Evolutionary conservation across 2,888 invertebrate species (phyloP).

Genomic region (Heliconius ismenius): DNA sequence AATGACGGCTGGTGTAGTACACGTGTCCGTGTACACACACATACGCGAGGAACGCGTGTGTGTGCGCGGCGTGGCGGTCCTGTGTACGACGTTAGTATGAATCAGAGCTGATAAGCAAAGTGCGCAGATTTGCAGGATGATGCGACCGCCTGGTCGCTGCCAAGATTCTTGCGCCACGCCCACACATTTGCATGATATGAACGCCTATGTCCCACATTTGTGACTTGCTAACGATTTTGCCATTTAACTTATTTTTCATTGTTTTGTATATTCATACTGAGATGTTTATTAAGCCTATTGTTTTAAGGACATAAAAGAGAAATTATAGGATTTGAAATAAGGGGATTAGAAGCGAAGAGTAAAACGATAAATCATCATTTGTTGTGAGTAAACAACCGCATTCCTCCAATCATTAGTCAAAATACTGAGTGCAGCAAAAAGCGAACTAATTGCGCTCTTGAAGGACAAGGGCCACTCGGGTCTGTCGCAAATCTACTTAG

Average conservation of each 20-base stretch:
- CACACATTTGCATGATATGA: constrained; percentile 73
- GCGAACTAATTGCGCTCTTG: constrained; percentile 77
- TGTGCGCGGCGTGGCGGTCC: constrained; percentile 50
- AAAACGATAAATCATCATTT: constrained; percentile 71
- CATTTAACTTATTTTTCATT: not conserved
- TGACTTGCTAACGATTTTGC: constrained; percentile 41
- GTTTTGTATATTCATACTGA: not conserved
- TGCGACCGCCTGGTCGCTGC: constrained; percentile 63
- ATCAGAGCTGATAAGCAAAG: constrained; percentile 76
- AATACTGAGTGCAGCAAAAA: constrained; percentile 77
- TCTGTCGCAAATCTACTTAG: constrained; percentile 76
- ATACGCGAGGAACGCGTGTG: constrained; percentile 45
- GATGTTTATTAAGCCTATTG: constrained; percentile 3
- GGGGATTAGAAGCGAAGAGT: constrained; percentile 37
- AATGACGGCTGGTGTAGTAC: constrained; percentile 66
- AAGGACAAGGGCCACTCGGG: constrained; percentile 75
- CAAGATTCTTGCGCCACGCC: constrained; percentile 73
- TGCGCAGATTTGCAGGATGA: constrained; percentile 74
- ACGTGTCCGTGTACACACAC: constrained; percentile 49
- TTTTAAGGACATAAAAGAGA: constrained; percentile 16
- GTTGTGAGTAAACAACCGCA: constrained; percentile 72
- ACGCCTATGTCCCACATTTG: constrained; percentile 56
- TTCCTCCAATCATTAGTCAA: constrained; percentile 76
- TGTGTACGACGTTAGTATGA: constrained; percentile 65
- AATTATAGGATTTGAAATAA: constrained; percentile 40